Evolutionary conservation across 2,888 invertebrate species (phyloP), one percentile per base, ranked within the genome.

Genomic region (Ctena decussata): DNA sequence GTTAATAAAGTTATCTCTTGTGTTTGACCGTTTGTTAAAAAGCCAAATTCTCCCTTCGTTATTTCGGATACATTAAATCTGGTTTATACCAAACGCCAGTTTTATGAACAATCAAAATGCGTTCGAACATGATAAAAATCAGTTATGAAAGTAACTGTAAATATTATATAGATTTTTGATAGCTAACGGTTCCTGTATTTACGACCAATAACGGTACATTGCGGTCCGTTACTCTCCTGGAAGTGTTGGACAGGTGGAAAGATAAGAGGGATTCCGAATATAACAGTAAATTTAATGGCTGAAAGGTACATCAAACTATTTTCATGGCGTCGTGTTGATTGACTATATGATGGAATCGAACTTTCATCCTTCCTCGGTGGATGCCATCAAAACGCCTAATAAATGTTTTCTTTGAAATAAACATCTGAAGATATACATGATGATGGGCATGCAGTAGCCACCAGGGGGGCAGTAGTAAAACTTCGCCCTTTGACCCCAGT

Each of bases 231-330:
- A 30, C 32, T 32, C 77, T 41, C 32, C 74, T 75, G 80, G 73
- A 73, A 44, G 77, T 77, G 44, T n/a, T 27, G 84, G 84, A 80
- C 84, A 84, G 84, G 84, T 84, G 84, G 77, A 80, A 70, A 77
- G 84, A 84, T 84, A 80, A 77, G 80, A 80, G 71, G 49, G 46
- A 60, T 39, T 77, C 77, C 57, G 74, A 80, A 84, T 74, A 71
- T 80, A 76, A 65, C 65, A 35, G 65, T 65, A 65, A 65, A 65
- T 65, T 65, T 65, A 35, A 65, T 65, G 15, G 65, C 65, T 65
- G 65, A 65, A 65, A 35, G 12, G 21, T 65, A 65, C 65, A 65
- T 35, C 35, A 65, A 5, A 35, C 18, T 21, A n/a, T 65, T 32
- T 65, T 24, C 65, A 35, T 65, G 65, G 65, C 35, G 65, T 65